Percentiles rank a stretch among this genome's conserved stretches.
phyloP scores from a whole-genome alignment of 2,797 vertebrate genomes.

The Ciconia nigra region DNA sequence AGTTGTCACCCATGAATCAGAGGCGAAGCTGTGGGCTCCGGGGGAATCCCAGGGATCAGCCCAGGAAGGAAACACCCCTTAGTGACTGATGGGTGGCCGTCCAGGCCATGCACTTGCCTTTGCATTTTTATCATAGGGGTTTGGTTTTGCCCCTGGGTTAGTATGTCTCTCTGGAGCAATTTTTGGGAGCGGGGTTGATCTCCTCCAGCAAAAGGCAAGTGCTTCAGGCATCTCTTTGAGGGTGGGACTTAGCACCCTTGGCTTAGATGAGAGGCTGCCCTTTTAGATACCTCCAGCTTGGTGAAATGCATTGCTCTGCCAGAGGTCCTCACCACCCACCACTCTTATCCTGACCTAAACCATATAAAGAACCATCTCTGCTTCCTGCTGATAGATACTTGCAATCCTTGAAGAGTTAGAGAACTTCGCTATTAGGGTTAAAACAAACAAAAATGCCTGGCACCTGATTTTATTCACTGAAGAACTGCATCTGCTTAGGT shows the following conservation, averaged over 20 bases:
- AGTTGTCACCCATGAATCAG: slow-evolving; percentile 43
- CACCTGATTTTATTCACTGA: neutral
- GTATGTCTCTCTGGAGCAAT: neutral
- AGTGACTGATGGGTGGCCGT: neutral
- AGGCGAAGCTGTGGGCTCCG: neutral
- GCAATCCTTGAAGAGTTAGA: neutral
- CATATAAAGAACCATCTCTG: neutral
- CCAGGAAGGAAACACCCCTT: neutral
- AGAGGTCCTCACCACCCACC: neutral
- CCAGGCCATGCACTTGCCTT: neutral
- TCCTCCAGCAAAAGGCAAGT: neutral
- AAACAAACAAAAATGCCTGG: neutral
- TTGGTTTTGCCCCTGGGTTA: neutral
- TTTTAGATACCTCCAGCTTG: neutral
- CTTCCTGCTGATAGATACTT: neutral
- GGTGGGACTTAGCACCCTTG: neutral
- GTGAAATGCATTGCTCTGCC: neutral
- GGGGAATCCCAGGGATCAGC: slow-evolving; percentile 29
- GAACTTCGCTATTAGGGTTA: neutral
- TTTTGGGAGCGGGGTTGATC: neutral
- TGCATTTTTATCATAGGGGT: neutral
- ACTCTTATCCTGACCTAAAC: neutral
- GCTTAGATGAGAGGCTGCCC: neutral
- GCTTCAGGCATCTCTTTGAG: neutral
- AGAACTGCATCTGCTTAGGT: neutral